Evolutionary conservation across 2,797 vertebrate species (phyloP).

Genomic region (Ficedula albicollis): DNA sequence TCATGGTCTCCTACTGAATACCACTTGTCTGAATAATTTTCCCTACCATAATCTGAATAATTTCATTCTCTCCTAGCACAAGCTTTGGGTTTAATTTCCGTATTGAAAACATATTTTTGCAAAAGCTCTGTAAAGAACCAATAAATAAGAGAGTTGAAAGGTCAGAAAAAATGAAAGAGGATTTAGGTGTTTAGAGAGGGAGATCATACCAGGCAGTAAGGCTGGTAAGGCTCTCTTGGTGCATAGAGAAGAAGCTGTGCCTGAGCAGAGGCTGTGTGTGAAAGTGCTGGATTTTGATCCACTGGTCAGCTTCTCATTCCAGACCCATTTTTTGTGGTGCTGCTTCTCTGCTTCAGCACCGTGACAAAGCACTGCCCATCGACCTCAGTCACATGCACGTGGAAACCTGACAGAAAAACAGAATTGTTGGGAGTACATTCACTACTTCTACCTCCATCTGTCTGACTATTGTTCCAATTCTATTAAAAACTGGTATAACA

Average conservation of each 20-base stretch:
- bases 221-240: background rate
- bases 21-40: background rate
- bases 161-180: background rate
- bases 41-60: background rate
- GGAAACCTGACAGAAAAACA: background rate
- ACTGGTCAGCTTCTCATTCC: background rate
- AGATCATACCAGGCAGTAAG: background rate
- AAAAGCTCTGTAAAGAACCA: background rate
- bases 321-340: background rate
- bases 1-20: background rate
- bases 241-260: background rate
- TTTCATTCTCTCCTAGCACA: background rate
- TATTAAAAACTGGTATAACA: background rate
- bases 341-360: background rate
- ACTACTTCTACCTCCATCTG: background rate
- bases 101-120: background rate
- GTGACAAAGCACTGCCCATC: background rate
- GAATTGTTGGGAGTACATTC: background rate
- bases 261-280: background rate
- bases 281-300: background rate
- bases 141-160: background rate
- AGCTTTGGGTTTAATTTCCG: background rate
- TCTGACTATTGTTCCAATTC: background rate
- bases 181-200: background rate
- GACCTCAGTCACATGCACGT: background rate